These are phyloP conservation scores for Carapus acus DNA, from an alignment of 2,797 vertebrate species.

Conservation along the genomic window DNA sequence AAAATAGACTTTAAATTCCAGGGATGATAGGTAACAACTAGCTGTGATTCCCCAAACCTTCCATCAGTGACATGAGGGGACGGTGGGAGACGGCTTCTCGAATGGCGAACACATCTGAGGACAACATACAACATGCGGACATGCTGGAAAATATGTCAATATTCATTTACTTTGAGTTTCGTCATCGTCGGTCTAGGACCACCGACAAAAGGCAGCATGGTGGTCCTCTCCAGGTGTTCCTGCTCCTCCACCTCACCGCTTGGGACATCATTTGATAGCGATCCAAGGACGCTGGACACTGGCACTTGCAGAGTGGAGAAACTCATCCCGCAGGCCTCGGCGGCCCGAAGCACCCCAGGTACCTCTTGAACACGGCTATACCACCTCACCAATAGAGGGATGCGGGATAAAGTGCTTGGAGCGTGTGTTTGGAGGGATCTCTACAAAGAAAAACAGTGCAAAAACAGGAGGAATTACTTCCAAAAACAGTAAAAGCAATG, in stretches of 20 bases:
- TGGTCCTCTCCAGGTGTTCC: slow-evolving; percentile 58
- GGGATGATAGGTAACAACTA: slow-evolving; percentile 55
- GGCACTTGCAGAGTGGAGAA: slow-evolving; percentile 56
- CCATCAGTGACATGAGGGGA: slow-evolving; percentile 31
- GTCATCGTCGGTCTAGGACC: slow-evolving; percentile 94
- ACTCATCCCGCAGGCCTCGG: slow-evolving; percentile 76
- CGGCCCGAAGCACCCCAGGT: slow-evolving; percentile 77
- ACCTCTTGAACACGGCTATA: slow-evolving; percentile 83
- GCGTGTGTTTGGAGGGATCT: slow-evolving; percentile 67
- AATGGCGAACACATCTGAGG: slow-evolving; percentile 19
- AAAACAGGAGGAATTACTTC: slow-evolving; percentile 8
- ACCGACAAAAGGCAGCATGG: slow-evolving; percentile 77
- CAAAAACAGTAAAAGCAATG: slow-evolving; percentile 11
- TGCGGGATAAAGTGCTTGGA: slow-evolving; percentile 53
- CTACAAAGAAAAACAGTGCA: slow-evolving; percentile 62
- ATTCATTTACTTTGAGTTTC: slow-evolving; percentile 86
- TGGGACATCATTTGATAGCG: slow-evolving; percentile 18
- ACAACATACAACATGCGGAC: slow-evolving; percentile 14
- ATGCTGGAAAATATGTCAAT: slow-evolving; percentile 23
- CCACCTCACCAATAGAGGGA: slow-evolving; percentile 85
- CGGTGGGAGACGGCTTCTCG: slow-evolving; percentile 10
- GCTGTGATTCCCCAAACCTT: slow-evolving; percentile 45
- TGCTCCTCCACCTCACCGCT: slow-evolving; percentile 29
- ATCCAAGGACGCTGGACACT: not conserved
- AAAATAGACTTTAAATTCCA: slow-evolving; percentile 53